Evolutionary conservation across 1,140 invertebrate genomes (phyloP), one percentile per base, ranked within the genome.

Genomic region (Hyles vespertilio): DNA sequence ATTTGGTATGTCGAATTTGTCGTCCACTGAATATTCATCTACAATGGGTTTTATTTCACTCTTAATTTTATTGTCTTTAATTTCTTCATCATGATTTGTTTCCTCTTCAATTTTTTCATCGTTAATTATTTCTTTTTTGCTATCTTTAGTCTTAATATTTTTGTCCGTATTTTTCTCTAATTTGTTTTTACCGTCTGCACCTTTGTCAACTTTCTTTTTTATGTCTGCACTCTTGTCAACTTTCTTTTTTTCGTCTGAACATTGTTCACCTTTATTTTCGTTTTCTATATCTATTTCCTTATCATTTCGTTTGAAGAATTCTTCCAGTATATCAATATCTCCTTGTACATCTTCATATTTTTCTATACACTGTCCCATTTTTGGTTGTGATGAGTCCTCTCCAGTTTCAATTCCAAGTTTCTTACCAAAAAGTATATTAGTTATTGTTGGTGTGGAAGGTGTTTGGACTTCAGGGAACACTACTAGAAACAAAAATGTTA

Each of bases 381-480:
- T 59, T 7, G 51, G 40, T 44, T 53, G 22, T 32, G n/a, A 45
- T 40, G 54, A 56, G 5, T n/a, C 50, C 48, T 5, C 12, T 43
- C 63, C 54, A 43, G 32, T 49, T 7, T 64, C 60, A 3, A 54
- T 40, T 10, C 66, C 70, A 10, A 69, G 45, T 63, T 74, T 79
- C n/a, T 80, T 70, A 8, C 75, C 78, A 58, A 84, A 85, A 22
- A 85, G 46, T 61, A 87, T 84, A 34, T 79, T 78, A 43, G 63
- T 72, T 76, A 87, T 87, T 22, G 76, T 67, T 5, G 81, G 84
- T 12, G 82, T 85, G 5, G 76, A 67, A 0, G 74, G 68, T 33
- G 57, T 65, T 52, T 74, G 74, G 33, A 63, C 47, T 12, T 61
- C 67, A 36, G 65, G 58, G 40, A 66, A 59, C 5, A 73, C 78